Percentiles rank a stretch among this genome's conserved stretches.
Conservation (phyloP, 37 sponge, comb jelly and placozoan genomes). For the Bolinopsis microptera region DNA sequence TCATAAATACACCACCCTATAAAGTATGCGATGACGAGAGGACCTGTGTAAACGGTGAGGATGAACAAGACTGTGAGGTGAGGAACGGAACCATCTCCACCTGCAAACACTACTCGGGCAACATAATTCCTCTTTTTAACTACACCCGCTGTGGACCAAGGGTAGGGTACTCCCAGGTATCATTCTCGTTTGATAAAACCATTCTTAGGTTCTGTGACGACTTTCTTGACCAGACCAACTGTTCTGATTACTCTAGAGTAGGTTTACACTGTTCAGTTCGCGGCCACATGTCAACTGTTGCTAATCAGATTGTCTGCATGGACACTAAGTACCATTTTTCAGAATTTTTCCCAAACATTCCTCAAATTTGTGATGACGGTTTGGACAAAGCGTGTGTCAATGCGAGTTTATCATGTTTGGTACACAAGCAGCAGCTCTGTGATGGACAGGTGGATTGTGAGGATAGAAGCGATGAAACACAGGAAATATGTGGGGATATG, state of each 20-base stretch:
- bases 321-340: not conserved
- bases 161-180: not conserved
- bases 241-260: not conserved
- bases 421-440: not conserved
- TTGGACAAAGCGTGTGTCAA: not conserved
- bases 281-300: not conserved
- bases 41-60: not conserved
- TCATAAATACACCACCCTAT: too few relatives aligned
- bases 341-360: not conserved
- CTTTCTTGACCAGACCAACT: not conserved
- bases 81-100: not conserved
- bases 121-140: not conserved
- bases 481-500: not conserved
- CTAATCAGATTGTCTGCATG: not conserved
- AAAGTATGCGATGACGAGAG: not conserved
- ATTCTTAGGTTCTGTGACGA: not conserved
- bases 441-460: not conserved
- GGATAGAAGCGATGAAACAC: not conserved
- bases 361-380: not conserved
- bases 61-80: not conserved
- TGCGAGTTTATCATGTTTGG: not conserved
- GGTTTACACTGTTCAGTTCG: not conserved
- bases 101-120: not conserved
- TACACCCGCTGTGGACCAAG: not conserved
- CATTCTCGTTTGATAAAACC: not conserved